phyloP scores from a whole-genome alignment of 2,797 vertebrate species.

The Chrosomus eos region DNA sequence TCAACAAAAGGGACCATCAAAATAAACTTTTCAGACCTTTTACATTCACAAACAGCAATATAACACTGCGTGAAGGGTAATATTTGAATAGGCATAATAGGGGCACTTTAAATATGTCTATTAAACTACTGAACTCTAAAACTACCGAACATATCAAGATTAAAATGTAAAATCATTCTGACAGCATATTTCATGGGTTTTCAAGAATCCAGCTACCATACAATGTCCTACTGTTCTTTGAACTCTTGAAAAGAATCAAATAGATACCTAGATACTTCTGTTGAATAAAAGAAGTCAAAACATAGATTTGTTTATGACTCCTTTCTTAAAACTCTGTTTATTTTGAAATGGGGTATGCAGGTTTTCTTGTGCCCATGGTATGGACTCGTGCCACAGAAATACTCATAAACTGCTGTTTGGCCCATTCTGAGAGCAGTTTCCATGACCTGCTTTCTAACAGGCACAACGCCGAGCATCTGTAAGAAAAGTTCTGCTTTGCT shows the following conservation, averaged over 20 bases:
- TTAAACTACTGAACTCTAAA: neutral
- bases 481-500: conserved; percentile 18
- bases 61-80: neutral
- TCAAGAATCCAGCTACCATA: neutral
- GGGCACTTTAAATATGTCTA: neutral
- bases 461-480: conserved; percentile 48
- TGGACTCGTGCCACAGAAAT: conserved; percentile 49
- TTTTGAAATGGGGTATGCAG: conserved; percentile 26
- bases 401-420: conserved; percentile 59
- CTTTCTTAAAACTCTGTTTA: conserved; percentile 16
- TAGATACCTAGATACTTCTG: conserved; percentile 19
- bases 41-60: neutral
- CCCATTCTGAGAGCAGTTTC: conserved; percentile 65
- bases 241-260: conserved; percentile 8
- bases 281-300: conserved; percentile 10
- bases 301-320: neutral
- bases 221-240: neutral
- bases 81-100: neutral
- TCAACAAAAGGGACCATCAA: no score
- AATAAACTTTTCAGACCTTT: neutral
- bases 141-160: neutral
- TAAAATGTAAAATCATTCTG: neutral
- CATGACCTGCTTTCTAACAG: conserved; percentile 66
- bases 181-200: neutral
- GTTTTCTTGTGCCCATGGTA: conserved; percentile 4